Base-by-base conservation (phyloP, 1,140 invertebrate genomes). In the Octopus sinensis region DNA sequence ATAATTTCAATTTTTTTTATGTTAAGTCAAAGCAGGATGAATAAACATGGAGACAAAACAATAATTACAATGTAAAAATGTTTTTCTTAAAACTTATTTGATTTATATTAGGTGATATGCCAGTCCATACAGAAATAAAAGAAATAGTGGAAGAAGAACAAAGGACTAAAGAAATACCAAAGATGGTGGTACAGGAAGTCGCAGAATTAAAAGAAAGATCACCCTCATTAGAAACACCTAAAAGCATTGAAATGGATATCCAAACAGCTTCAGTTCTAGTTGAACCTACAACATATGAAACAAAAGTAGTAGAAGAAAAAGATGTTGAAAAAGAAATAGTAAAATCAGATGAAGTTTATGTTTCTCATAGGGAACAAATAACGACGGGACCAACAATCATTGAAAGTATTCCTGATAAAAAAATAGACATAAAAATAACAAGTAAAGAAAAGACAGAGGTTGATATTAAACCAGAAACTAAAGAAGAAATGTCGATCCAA, bases 161-260 rank as follows among this genome's bases (percentile, higher is more conserved):
- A 82, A 53, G 13, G 4, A 56, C 52, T 53, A 80, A 82, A 53
- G 81, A 80, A 79, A 62, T 84, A 51, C 53, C 30, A 13, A n/a
- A 12, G n/a, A 12, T 3, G n/a, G n/a, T n/a, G n/a, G 12, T 68
- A n/a, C 62, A 80, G 30, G n/a, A 12, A 68, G n/a, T 68, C 3
- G n/a, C 62, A 68, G n/a, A 13, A 68, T 12, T 13, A 68, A 68
- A n/a, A 13, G n/a, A 68, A n/a, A 12, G n/a, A 2, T 13, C n/a
- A 68, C 62, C 62, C n/a, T 68, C 62, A 12, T 13, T 68, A 2
- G 62, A 68, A n/a, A n/a, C 12, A 68, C 62, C 30, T 43, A 43
- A 43, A 43, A 43, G n/a, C 62, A 68, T 68, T 68, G n/a, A n/a
- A 13, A n/a, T 68, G n/a, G n/a, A 13, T 68, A 68, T n/a, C n/a